Evolutionary conservation across 2,797 vertebrate species (phyloP).

Genomic region (Pseudochirops corinnae): DNA sequence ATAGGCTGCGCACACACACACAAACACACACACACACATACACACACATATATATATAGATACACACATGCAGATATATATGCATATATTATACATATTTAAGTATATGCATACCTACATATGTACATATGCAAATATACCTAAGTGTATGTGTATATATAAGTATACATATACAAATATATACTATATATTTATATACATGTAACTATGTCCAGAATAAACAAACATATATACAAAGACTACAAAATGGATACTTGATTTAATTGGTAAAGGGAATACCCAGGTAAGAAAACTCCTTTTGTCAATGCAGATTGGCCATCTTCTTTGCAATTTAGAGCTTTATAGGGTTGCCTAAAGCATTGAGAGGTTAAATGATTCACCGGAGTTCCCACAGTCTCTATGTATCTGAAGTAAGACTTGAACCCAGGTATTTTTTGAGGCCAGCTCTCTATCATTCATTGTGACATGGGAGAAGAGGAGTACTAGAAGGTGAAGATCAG

Average conservation of each 20-base stretch:
- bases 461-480: background rate
- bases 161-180: too few relatives aligned
- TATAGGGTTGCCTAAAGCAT: background rate
- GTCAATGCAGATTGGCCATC: background rate
- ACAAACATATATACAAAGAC: background rate
- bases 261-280: background rate
- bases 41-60: background rate
- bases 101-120: background rate
- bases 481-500: background rate
- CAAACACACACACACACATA: background rate
- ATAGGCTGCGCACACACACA: background rate
- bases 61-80: background rate
- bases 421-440: background rate
- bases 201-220: background rate
- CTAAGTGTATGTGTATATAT: background rate
- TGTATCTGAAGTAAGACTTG: background rate
- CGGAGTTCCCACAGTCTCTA: background rate
- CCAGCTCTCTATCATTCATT: background rate
- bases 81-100: background rate
- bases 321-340: background rate
- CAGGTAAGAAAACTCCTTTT: background rate
- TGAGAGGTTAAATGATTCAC: background rate
- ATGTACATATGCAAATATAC: background rate
- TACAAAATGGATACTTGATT: background rate
- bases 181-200: background rate